Evolutionary conservation across 2,888 invertebrate species (phyloP), one percentile per base, ranked within the genome.

Genomic region (Drosophila formosana): DNA sequence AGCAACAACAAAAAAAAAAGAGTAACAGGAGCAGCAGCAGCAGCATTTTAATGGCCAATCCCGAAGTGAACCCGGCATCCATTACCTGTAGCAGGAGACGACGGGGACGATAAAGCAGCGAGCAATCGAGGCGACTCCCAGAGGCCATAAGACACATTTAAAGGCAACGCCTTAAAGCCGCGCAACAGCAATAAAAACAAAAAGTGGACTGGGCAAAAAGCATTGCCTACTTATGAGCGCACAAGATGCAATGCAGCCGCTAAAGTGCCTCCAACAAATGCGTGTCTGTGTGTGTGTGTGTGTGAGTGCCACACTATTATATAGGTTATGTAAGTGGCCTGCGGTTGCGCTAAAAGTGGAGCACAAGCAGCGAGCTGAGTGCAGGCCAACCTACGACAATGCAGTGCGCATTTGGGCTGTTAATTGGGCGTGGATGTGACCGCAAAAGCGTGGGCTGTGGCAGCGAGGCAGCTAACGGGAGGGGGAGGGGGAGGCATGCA

Each of bases 381-480:
- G 53, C 45, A 34, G n/a, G 45, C 43, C n/a, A 62, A 56, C 53
- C 67, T 63, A 64, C 64, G 51, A 63, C 61, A 66, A 70, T 68
- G 60, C 56, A 58, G 23, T 28, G 8, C 49, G 43, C 62, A 62
- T 62, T 61, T 49, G 30, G 67, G 50, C 57, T 49, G 58, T 78
- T 75, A 75, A 75, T 75, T 75, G 75, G 74, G 74, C 73, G 78
- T 72, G 66, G 62, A 66, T 58, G 66, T 47, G 53, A 61, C 60
- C 60, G 47, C 60, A 72, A 37, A 37, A 37, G 34, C 37, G 37
- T 37, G 37, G 66, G 62, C 62, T 58, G 62, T 47, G 53, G 57
- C 60, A 56, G 34, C 52, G 60, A 13, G 32, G 30, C 18, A 18
- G 18, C 18, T 18, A 18, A 18, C 18, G 18, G 5, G 18, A 9